Conservation (phyloP, 2,888 invertebrate species). For the Melanotus villosus region DNA sequence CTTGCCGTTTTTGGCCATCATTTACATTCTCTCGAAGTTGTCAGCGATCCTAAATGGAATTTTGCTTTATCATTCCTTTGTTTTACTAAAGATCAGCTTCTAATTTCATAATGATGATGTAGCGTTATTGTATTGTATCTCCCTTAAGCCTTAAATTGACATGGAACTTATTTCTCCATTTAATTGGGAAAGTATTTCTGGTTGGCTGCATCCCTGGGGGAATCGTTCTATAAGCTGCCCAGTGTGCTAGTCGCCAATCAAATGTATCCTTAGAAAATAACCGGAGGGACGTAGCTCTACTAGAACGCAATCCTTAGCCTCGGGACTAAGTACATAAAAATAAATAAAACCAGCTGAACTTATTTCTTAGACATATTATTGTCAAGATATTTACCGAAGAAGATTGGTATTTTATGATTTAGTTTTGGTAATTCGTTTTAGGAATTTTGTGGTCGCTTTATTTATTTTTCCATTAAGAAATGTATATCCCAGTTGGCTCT, state of each 20-base stretch:
- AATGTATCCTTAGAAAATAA: constrained; percentile 44
- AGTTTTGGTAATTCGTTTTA: too few relatives aligned
- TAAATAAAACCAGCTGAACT: constrained; percentile 8
- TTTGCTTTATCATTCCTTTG: too few relatives aligned
- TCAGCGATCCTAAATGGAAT: too few relatives aligned
- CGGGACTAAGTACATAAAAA: not conserved
- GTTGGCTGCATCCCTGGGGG: constrained; percentile 42
- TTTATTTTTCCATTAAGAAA: too few relatives aligned
- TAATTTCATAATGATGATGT: constrained; percentile 46
- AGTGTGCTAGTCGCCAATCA: constrained; percentile 44
- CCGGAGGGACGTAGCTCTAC: constrained; percentile 29
- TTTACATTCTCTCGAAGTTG: too few relatives aligned
- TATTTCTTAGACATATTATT: not conserved
- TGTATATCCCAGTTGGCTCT: too few relatives aligned
- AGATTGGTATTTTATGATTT: not conserved
- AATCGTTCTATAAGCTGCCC: constrained; percentile 42
- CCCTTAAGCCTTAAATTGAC: constrained; percentile 47
- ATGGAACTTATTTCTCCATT: constrained; percentile 48
- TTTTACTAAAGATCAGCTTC: constrained; percentile 44
- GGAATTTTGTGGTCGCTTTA: too few relatives aligned
- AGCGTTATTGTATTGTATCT: constrained; percentile 46
- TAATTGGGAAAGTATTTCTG: constrained; percentile 48
- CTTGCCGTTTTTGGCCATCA: too few relatives aligned
- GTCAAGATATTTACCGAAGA: not conserved
- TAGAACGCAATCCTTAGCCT: constrained; percentile 24